Evolutionary conservation across 2,888 invertebrate genomes (phyloP), one percentile per base, ranked within the genome.

Genomic region (Ceraclea dissimilis): DNA sequence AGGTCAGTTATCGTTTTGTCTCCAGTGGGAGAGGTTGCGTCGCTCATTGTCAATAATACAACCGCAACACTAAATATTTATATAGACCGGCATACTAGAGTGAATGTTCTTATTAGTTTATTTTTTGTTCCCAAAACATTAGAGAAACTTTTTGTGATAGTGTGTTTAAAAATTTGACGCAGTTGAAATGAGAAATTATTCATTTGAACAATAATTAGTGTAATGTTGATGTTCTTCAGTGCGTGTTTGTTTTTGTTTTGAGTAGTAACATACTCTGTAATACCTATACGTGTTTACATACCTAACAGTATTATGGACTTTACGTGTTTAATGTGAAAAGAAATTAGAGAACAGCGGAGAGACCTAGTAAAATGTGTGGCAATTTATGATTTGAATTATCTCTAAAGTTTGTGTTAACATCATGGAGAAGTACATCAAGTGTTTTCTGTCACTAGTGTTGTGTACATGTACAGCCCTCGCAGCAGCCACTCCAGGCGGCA

Each of bases 1-100:
- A 78, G 78, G 78, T 78, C 78, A 78, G 78, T 78, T 78, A 78
- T 77, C 76, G 77, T 74, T 74, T 74, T 75, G 76, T 75, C 76
- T 73, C 76, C 74, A 71, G 72, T 73, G 75, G 77, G 76, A 69
- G 76, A 76, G 77, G 77, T 75, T 73, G 78, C 73, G 76, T 74
- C 71, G 73, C 75, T 74, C 74, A 69, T 74, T 75, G 74, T 74
- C 69, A 68, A 72, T n/a, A 49, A 4, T 49, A 26, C 26, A 26
- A 22, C 49, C 49, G 49, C 49, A 49, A 49, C 22, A 46, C 46
- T 19, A 46, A 46, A 46, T 46, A 46, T 46, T 19, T 20, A 46
- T 20, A 46, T 19, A 47, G 16, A 47, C 47, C 20, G 20, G 47
- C 18, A 19, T 6, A 19, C 18, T 47, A 11, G 4, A 47, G 20